phyloP scores from a whole-genome alignment of 2,113 vertebrate species.

The Megalops atlanticus region DNA sequence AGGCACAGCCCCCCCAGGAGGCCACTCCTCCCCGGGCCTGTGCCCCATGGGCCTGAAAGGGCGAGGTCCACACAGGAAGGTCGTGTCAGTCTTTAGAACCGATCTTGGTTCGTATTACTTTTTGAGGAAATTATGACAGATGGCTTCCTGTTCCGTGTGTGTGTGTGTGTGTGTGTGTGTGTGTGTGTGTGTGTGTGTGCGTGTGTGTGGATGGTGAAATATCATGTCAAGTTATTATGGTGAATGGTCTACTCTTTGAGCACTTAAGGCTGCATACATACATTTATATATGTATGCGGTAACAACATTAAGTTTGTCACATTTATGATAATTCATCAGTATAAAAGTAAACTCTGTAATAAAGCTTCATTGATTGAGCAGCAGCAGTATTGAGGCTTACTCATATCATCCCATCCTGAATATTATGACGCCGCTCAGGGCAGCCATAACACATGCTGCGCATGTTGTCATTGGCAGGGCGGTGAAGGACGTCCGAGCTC shows the following conservation, averaged over 20 bases:
- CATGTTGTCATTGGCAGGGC: not conserved
- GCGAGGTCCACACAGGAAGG: not conserved
- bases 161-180: too few species aligned
- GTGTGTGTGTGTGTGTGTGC: too few species aligned
- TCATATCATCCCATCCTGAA: not conserved
- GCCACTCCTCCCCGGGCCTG: constrained; percentile 23
- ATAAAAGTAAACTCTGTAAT: not conserved
- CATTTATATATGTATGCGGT: not conserved
- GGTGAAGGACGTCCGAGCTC: not conserved
- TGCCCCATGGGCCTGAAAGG: constrained; percentile 37
- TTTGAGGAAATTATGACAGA: not conserved
- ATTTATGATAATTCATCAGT: not conserved
- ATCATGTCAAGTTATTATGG: not conserved
- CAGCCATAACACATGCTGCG: not conserved
- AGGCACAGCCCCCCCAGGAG: constrained; percentile 13
- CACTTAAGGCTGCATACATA: too few species aligned
- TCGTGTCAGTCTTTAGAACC: not conserved
- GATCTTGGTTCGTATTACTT: not conserved
- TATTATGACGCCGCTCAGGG: not conserved
- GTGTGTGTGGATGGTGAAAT: not conserved
- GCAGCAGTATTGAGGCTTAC: not conserved
- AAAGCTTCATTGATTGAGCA: not conserved
- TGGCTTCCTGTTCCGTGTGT: too few species aligned
- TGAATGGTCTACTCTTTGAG: not conserved
- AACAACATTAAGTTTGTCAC: not conserved